Evolutionary conservation across 2,888 invertebrate genomes (phyloP).

Genomic region (Drosophila barbarae): DNA sequence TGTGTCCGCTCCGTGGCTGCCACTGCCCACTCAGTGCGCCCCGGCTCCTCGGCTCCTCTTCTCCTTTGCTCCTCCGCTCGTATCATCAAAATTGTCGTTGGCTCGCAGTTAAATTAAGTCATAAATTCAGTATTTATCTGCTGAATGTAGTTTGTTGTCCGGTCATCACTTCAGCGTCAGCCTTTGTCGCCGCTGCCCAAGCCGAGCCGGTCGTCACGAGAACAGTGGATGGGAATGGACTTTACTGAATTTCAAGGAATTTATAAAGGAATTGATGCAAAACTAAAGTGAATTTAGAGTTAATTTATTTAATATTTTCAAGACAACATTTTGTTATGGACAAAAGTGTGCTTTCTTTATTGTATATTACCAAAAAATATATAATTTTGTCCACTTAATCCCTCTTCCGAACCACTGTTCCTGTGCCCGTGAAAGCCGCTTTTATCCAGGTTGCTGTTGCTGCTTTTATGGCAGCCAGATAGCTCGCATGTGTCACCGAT

Average conservation of each 20-base stretch:
- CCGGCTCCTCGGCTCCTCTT: background rate
- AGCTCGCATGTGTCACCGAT: conserved; percentile 65
- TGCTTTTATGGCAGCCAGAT: conserved; percentile 68
- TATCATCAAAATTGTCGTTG: conserved; percentile 75
- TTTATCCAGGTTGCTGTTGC: conserved; percentile 64
- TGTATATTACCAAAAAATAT: no score
- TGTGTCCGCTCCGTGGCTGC: conserved; percentile 57
- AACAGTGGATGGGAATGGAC: conserved; percentile 15
- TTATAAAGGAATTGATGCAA: no score
- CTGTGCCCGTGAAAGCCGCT: conserved; percentile 20
- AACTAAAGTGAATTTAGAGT: no score
- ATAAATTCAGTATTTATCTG: conserved; percentile 80
- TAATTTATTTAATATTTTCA: background rate
- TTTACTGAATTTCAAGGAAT: no score
- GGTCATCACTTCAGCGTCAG: conserved; percentile 70
- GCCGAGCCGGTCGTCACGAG: conserved; percentile 35
- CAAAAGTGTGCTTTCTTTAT: no score
- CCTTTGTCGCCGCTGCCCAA: conserved; percentile 60
- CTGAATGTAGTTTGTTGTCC: conserved; percentile 77
- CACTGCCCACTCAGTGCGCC: conserved; percentile 67
- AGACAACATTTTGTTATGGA: no score
- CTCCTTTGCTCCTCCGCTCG: conserved; percentile 10
- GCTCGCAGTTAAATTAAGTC: conserved; percentile 79
- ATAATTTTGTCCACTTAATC: background rate
- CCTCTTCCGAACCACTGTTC: background rate